Conservation (phyloP, 2,888 invertebrate genomes). For the Tetragonisca angustula region DNA sequence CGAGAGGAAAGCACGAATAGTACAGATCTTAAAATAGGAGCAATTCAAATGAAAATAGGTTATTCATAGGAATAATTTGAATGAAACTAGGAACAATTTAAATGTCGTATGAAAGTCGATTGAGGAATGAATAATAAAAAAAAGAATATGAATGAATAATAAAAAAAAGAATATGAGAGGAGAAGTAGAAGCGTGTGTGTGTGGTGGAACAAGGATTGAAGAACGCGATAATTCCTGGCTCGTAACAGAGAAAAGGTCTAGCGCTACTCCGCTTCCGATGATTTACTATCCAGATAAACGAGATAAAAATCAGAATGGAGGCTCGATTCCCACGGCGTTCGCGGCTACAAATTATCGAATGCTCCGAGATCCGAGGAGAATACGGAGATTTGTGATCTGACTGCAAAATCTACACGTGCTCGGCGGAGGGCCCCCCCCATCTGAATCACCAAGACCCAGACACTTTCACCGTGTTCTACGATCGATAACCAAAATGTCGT, state of each 20-base stretch:
- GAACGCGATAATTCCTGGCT: slow-evolving; percentile 17
- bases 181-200: too few species aligned
- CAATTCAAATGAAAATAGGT: not conserved
- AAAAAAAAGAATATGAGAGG: not conserved
- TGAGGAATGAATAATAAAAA: not conserved
- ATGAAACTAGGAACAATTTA: not conserved
- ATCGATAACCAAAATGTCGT: slow-evolving; percentile 36
- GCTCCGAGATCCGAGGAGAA: slow-evolving; percentile 51
- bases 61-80: not conserved
- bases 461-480: slow-evolving; percentile 52
- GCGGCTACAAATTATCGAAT: slow-evolving; percentile 65
- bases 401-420: slow-evolving; percentile 26
- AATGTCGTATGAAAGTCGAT: not conserved
- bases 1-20: not conserved
- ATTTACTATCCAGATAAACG: slow-evolving; percentile 49
- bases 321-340: slow-evolving; percentile 62
- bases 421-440: not conserved
- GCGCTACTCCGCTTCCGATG: slow-evolving; percentile 19
- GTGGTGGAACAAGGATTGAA: not conserved
- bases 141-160: not conserved
- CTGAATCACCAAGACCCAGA: slow-evolving; percentile 22
- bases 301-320: slow-evolving; percentile 52
- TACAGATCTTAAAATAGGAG: not conserved
- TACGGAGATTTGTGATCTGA: slow-evolving; percentile 35
- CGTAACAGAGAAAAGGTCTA: not conserved